These are phyloP conservation scores for Cinara cedri DNA, from an alignment of 2,888 invertebrate genomes.

Conservation along the genomic window DNA sequence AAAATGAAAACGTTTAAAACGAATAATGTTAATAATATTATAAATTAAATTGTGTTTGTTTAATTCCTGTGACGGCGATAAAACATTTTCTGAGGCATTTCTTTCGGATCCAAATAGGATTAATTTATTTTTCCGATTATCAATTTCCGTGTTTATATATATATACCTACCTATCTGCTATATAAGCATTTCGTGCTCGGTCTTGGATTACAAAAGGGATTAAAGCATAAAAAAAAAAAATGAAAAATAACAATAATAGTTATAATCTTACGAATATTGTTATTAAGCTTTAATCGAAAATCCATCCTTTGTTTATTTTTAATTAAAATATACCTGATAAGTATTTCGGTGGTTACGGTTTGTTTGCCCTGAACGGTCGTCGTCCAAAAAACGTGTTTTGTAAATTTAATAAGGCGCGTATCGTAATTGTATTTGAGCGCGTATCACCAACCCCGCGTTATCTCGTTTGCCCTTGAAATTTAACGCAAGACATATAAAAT, in stretches of 20 bases:
- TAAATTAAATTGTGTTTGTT: slow-evolving; percentile 22
- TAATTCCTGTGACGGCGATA: not conserved
- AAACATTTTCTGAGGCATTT: not conserved
- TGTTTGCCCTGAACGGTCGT: slow-evolving; percentile 27
- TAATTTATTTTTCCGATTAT: slow-evolving; percentile 16
- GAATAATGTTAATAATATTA: not conserved
- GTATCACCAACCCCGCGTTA: not conserved
- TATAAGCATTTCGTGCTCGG: not conserved
- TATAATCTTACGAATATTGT: slow-evolving; percentile 34
- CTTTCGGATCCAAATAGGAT: not conserved
- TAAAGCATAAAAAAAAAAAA: slow-evolving; percentile 7
- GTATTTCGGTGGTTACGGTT: slow-evolving; percentile 35
- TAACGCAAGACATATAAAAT: not conserved
- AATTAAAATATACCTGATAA: slow-evolving; percentile 50
- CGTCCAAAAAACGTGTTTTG: slow-evolving; percentile 22
- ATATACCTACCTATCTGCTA: not conserved
- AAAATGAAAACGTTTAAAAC: too few species aligned
- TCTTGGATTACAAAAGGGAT: slow-evolving; percentile 34
- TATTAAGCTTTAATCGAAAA: slow-evolving; percentile 54
- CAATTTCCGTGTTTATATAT: slow-evolving; percentile 14
- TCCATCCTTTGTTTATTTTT: slow-evolving; percentile 52
- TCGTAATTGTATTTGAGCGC: too few species aligned
- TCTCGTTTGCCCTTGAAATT: not conserved
- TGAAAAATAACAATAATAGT: slow-evolving; percentile 24
- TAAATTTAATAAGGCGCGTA: slow-evolving; percentile 31